Evolutionary conservation across 2,888 invertebrate genomes (phyloP).

Genomic region (Microchrysa polita): DNA sequence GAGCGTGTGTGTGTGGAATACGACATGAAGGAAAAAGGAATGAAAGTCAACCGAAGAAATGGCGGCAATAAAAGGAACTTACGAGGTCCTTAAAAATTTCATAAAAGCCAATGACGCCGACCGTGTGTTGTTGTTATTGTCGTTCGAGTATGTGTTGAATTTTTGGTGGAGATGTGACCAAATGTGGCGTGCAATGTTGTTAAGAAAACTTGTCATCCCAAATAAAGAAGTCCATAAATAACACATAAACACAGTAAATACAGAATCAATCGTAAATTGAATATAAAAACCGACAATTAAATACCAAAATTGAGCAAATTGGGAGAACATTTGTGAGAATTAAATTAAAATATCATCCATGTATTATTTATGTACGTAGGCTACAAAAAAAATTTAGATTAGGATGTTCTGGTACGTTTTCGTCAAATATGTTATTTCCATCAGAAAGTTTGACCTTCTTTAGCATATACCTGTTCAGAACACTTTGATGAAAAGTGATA

Average conservation of each 20-base stretch:
- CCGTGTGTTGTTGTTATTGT: not conserved
- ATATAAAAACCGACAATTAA: not conserved
- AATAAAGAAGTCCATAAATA: slow-evolving; percentile 2
- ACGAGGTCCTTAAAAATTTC: slow-evolving; percentile 23
- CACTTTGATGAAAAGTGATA: no score
- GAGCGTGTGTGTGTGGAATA: not conserved
- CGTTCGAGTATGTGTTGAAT: no score
- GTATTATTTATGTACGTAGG: no score
- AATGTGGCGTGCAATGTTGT: not conserved
- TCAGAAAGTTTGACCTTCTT: no score
- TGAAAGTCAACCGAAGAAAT: not conserved
- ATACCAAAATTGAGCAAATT: not conserved
- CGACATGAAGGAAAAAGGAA: not conserved
- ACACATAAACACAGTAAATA: slow-evolving; percentile 1
- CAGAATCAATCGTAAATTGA: not conserved
- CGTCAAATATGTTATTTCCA: no score
- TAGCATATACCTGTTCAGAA: no score
- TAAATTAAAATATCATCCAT: no score
- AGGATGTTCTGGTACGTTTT: no score
- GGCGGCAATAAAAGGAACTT: slow-evolving; percentile 12
- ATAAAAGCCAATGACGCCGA: not conserved
- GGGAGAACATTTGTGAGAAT: no score
- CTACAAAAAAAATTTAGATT: no score
- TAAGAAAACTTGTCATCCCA: not conserved
- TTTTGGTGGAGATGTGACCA: not conserved